phyloP scores from a whole-genome alignment of 2,888 invertebrate species.

The Mongoloraphidia duomilia region DNA sequence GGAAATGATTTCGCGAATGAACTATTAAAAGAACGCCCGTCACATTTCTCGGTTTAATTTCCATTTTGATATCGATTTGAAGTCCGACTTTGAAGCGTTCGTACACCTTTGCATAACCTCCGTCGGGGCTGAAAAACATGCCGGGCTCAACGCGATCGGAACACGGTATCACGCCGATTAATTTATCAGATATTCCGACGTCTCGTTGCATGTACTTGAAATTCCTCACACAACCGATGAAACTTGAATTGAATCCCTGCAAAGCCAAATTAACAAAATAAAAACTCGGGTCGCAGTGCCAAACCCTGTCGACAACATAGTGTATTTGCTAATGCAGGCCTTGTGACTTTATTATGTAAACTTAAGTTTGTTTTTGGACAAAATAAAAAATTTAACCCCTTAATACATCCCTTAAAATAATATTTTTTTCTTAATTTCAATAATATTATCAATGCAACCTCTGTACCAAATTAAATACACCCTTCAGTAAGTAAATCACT shows the following conservation, averaged over 20 bases:
- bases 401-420: too few relatives aligned
- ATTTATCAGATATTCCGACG: conserved; percentile 42
- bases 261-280: neutral
- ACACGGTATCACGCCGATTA: conserved; percentile 60
- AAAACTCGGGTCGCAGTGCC: conserved; percentile 15
- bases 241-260: conserved; percentile 41
- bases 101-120: conserved; percentile 55
- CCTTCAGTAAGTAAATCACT: too few relatives aligned
- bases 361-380: too few relatives aligned
- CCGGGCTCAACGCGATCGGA: conserved; percentile 66
- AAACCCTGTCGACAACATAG: too few relatives aligned
- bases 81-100: conserved; percentile 68
- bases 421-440: too few relatives aligned
- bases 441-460: too few relatives aligned
- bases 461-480: too few relatives aligned
- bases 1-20: conserved; percentile 67
- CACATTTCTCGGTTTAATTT: conserved; percentile 71
- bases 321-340: too few relatives aligned
- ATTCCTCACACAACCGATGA: conserved; percentile 72
- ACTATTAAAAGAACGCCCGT: conserved; percentile 78
- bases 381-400: too few relatives aligned
- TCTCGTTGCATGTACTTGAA: conserved; percentile 53
- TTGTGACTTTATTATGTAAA: too few relatives aligned
- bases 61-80: conserved; percentile 65
- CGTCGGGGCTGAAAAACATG: conserved; percentile 66